Evolutionary conservation across 2,888 invertebrate genomes (phyloP).

Genomic region (Deroplatys truncata): DNA sequence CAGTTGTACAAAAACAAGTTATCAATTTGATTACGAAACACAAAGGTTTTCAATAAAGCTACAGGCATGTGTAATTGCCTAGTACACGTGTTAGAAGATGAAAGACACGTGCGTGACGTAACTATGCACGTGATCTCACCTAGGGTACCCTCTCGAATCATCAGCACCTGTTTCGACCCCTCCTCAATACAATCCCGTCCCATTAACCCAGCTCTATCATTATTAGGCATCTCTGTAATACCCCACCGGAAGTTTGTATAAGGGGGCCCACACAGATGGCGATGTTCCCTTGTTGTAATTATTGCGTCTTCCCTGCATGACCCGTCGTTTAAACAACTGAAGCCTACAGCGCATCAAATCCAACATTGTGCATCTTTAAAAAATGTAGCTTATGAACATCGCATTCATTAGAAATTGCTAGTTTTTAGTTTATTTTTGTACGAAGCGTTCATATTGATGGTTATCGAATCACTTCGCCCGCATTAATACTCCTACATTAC

Average conservation of each 20-base stretch:
- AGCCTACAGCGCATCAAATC: not conserved
- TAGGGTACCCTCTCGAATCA: not conserved
- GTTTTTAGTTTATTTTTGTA: no score
- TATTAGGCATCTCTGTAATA: not conserved
- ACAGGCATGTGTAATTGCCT: not conserved
- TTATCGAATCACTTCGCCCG: no score
- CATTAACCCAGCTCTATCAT: not conserved
- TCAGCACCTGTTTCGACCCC: conserved; percentile 11
- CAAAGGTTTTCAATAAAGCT: not conserved
- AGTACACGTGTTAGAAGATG: not conserved
- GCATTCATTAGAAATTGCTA: no score
- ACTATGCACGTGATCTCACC: not conserved
- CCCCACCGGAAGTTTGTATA: conserved; percentile 1
- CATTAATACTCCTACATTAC: no score
- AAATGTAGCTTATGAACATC: no score
- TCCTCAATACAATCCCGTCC: not conserved
- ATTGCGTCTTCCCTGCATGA: not conserved
- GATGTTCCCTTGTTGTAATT: not conserved
- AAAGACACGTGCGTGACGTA: not conserved
- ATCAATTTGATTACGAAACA: not conserved
- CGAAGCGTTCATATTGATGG: no score
- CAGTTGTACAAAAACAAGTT: not conserved
- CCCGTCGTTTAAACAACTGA: not conserved
- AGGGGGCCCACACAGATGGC: not conserved
- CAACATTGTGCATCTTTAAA: not conserved